phyloP scores from a whole-genome alignment of 2,113 vertebrate genomes.

The Sorex fumeus region DNA sequence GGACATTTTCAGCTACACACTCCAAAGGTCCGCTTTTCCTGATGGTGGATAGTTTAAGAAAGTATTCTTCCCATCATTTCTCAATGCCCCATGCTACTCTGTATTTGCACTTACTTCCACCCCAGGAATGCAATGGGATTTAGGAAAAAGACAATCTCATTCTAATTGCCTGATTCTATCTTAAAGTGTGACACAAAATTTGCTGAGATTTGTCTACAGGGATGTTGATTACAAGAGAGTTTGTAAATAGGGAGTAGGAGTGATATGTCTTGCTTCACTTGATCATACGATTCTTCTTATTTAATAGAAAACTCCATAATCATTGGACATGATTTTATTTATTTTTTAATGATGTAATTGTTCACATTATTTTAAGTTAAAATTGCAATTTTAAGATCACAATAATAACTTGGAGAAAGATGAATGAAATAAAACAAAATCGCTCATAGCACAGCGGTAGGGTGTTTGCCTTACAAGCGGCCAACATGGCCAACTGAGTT shows the following conservation, averaged over 20 bases:
- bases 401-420: too few species aligned
- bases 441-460: too few species aligned
- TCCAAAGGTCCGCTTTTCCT: constrained; percentile 12
- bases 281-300: constrained; percentile 15
- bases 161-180: background rate
- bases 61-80: background rate
- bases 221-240: constrained; percentile 25
- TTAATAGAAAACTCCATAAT: background rate
- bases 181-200: constrained; percentile 47
- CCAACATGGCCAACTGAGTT: too few species aligned
- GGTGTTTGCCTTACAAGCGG: too few species aligned
- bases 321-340: constrained; percentile 26
- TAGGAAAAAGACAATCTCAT: background rate
- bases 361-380: too few species aligned
- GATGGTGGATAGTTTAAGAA: constrained; percentile 30
- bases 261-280: background rate
- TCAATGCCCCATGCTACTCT: background rate
- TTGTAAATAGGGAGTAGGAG: constrained; percentile 21
- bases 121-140: background rate
- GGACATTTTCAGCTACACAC: constrained; percentile 27
- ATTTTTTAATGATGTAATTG: too few species aligned
- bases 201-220: constrained; percentile 12
- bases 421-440: too few species aligned
- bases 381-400: too few species aligned
- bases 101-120: background rate